Percentiles rank a stretch among this genome's conserved stretches.
Conservation (phyloP, 2,888 invertebrate genomes). For the Ophion costatus region DNA sequence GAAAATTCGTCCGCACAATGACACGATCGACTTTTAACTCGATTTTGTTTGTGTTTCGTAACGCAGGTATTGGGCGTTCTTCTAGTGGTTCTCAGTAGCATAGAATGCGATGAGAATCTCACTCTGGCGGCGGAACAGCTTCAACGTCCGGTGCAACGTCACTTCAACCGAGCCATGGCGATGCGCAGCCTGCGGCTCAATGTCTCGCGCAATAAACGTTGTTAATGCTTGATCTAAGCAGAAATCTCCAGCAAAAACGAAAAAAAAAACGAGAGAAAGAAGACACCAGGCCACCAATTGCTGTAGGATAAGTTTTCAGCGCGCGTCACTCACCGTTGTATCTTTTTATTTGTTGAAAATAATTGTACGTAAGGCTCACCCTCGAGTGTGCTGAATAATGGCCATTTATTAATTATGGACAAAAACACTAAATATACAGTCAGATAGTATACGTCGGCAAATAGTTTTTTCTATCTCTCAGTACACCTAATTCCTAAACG, state of each 20-base stretch:
- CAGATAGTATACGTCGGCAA: conserved; percentile 68
- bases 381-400: conserved; percentile 68
- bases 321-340: conserved; percentile 72
- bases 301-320: conserved; percentile 67
- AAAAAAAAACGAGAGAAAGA: background rate
- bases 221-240: conserved; percentile 72
- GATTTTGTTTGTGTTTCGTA: background rate
- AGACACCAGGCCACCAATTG: conserved; percentile 58
- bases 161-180: conserved; percentile 95
- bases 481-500: conserved; percentile 45
- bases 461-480: conserved; percentile 46
- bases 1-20: too few species aligned
- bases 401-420: conserved; percentile 75
- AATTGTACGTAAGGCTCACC: conserved; percentile 56
- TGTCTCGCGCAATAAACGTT: conserved; percentile 82
- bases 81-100: conserved; percentile 91
- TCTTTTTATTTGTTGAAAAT: conserved; percentile 75
- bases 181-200: conserved; percentile 90
- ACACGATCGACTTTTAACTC: background rate
- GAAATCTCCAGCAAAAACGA: conserved; percentile 8
- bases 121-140: conserved; percentile 79
- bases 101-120: conserved; percentile 80
- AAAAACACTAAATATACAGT: conserved; percentile 67
- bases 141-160: conserved; percentile 87
- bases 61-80: conserved; percentile 92